Evolutionary conservation across 2,888 invertebrate species (phyloP), one percentile per base, ranked within the genome.

Genomic region (Cybosia mesomella): DNA sequence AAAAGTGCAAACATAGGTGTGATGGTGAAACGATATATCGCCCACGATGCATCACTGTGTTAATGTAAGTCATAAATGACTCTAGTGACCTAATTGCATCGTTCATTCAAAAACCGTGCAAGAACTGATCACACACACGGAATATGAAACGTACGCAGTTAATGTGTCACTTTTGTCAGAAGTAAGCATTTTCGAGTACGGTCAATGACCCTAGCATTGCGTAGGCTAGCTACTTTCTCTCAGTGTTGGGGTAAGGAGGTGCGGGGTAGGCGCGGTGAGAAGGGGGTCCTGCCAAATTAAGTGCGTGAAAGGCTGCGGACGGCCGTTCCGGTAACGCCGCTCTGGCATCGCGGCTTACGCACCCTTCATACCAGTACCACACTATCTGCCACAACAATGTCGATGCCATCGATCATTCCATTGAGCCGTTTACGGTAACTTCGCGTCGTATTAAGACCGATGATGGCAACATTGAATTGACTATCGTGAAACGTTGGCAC

Each of bases 151-250:
- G 90, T 85, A 89, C 84, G 87, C 89, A 85, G 90, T 91, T 92
- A 88, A 93, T 94, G 93, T 94, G 94, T 94, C 92, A 93, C 93
- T 92, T 92, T 93, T 93, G 93, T 90, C 92, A 93, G 92, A 92
- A 92, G 91, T 92, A 86, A 91, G 91, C 89, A 93, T 93, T 95
- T 95, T 93, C 88, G 93, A 92, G 92, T 92, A 88, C 91, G 94
- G 94, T 91, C 94, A 87, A 90, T 90, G 94, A 94, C 94, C 94
- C 92, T 91, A 92, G 89, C 89, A 93, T 93, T 95, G 94, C 95
- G 94, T 94, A 93, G 93, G 92, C 91, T 89, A 93, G 93, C 95
- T 94, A 94, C 94, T 95, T 95, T 95, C 95, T 94, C 95, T 93
- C 81, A 86, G 83, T 87, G 90, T 85, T 87, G 88, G 82, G 80